Percentiles rank a stretch among this genome's conserved stretches.
Evolutionary conservation across 2,113 vertebrate genomes (phyloP).

Genomic region (Holacanthus passer): DNA sequence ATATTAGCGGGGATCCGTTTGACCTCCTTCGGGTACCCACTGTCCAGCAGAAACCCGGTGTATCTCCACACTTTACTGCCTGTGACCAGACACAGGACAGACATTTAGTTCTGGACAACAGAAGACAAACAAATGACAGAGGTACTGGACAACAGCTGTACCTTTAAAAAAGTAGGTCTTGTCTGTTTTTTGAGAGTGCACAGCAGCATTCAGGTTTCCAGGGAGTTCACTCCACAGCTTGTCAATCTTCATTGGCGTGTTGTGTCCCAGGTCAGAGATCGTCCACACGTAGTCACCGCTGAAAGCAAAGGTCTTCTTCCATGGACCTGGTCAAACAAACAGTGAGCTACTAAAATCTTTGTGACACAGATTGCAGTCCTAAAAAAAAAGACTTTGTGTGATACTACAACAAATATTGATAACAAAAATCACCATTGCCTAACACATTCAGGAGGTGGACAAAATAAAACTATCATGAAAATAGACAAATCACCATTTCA

Average conservation of each 20-base stretch:
- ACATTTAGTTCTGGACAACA: background rate
- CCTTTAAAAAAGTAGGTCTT: slow-evolving; percentile 93
- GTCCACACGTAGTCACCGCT: slow-evolving; percentile 92
- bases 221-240: slow-evolving; percentile 89
- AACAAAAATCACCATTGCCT: background rate
- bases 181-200: slow-evolving; percentile 88
- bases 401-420: background rate
- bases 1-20: slow-evolving; percentile 85
- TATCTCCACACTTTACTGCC: slow-evolving; percentile 90
- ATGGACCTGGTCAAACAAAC: slow-evolving; percentile 82
- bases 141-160: slow-evolving; percentile 53
- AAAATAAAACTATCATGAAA: background rate
- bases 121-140: background rate
- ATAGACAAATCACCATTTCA: background rate
- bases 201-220: slow-evolving; percentile 88
- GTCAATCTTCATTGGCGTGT: slow-evolving; percentile 82
- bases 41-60: slow-evolving; percentile 84
- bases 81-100: slow-evolving; percentile 60
- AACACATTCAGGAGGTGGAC: background rate
- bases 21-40: slow-evolving; percentile 88
- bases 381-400: background rate
- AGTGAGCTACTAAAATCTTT: background rate
- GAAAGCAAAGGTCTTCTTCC: slow-evolving; percentile 90
- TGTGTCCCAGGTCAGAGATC: slow-evolving; percentile 86
- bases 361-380: background rate